phyloP scores from a whole-genome alignment of 2,888 invertebrate species.

The Trissolcus brochymenae region DNA sequence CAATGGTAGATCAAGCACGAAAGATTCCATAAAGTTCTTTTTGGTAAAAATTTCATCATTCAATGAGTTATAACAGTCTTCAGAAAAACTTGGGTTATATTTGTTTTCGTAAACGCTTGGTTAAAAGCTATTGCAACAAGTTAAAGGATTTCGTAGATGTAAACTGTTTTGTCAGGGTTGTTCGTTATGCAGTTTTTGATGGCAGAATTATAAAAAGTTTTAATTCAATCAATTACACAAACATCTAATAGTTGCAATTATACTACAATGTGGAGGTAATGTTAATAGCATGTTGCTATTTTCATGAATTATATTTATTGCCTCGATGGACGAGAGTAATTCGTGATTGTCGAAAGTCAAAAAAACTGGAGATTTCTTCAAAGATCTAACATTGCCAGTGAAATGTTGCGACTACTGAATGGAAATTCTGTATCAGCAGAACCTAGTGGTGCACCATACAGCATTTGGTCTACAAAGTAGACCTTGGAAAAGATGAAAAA shows the following conservation, averaged over 20 bases:
- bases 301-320: background rate
- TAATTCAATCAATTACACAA: background rate
- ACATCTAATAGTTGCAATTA: background rate
- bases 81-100: background rate
- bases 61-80: background rate
- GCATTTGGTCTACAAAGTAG: background rate
- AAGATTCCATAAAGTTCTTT: background rate
- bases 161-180: background rate
- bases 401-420: background rate
- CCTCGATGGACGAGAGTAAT: background rate
- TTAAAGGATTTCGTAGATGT: background rate
- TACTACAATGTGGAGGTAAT: background rate
- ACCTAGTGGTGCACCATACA: background rate
- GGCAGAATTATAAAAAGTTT: background rate
- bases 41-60: background rate
- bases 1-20: background rate
- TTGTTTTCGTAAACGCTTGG: background rate
- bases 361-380: background rate
- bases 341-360: background rate
- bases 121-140: background rate
- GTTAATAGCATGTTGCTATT: background rate
- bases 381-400: background rate
- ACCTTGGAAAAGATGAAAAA: background rate
- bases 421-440: background rate
- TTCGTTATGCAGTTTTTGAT: background rate